Percentiles rank a stretch among this genome's conserved stretches.
Conservation (phyloP, 2,113 vertebrate genomes). For the Phylloscopus whistleri region DNA sequence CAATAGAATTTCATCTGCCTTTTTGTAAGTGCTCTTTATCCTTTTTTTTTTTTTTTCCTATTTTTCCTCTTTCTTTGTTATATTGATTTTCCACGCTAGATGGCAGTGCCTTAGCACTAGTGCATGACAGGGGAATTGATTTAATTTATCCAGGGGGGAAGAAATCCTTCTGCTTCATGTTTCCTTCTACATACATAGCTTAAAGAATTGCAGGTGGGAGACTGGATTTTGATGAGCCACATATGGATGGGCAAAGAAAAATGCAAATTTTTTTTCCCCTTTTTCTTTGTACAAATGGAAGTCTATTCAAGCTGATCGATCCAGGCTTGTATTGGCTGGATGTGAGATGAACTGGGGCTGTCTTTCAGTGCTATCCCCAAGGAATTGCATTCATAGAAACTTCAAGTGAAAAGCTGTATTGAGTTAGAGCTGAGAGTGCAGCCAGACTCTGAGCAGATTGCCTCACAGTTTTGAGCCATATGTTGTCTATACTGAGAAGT, state of each 20-base stretch:
- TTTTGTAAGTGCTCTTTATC: neutral
- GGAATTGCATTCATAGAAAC: neutral
- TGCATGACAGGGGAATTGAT: conserved; percentile 16
- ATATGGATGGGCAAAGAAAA: neutral
- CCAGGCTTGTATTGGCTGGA: neutral
- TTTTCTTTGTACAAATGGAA: neutral
- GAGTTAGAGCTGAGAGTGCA: neutral
- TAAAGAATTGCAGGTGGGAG: neutral
- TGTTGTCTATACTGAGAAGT: conserved; percentile 53
- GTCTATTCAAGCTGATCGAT: neutral
- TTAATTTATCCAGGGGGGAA: neutral
- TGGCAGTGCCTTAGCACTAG: conserved; percentile 60
- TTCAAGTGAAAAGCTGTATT: neutral
- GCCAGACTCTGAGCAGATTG: conserved; percentile 55
- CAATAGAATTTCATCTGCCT: neutral
- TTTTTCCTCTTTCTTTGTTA: neutral
- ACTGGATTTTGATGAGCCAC: neutral
- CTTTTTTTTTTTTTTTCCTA: accelerated
- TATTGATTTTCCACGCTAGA: conserved; percentile 58
- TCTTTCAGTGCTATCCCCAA: neutral
- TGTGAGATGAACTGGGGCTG: neutral
- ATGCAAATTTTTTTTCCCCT: neutral
- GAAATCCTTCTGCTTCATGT: conserved; percentile 4
- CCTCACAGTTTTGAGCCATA: conserved; percentile 47
- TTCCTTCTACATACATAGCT: neutral